Conservation (phyloP, 2,113 vertebrate genomes). For the Pseudopodoces humilis region DNA sequence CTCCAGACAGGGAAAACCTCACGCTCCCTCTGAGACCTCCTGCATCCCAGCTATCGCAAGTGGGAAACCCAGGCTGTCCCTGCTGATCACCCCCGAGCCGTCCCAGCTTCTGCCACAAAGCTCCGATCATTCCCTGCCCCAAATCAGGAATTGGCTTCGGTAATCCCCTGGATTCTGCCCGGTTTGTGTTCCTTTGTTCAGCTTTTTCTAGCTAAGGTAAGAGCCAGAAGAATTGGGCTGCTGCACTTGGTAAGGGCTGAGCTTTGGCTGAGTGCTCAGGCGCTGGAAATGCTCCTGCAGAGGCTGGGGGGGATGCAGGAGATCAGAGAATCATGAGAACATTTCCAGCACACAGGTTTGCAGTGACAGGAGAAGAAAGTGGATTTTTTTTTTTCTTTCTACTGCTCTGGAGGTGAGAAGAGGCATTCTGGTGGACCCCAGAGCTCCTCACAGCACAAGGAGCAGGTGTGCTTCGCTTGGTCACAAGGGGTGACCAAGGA, state of each 20-base stretch:
- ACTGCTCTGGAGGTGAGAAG: not conserved
- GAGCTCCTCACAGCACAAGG: not conserved
- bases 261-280: not conserved
- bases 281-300: not conserved
- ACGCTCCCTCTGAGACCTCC: not conserved
- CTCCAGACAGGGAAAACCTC: not conserved
- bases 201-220: not conserved
- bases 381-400: not conserved
- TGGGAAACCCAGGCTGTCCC: not conserved
- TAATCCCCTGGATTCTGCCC: not conserved
- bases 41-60: not conserved
- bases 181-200: not conserved
- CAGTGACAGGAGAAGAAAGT: not conserved
- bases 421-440: rapidly evolving
- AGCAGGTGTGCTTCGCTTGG: rapidly evolving
- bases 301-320: not conserved
- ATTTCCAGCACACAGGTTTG: not conserved
- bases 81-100: not conserved
- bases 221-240: slow-evolving; percentile 3
- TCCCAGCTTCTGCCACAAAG: not conserved
- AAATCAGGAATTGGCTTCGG: not conserved
- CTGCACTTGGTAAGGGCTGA: not conserved
- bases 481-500: not conserved
- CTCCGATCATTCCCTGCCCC: not conserved
- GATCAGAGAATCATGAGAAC: not conserved